Percentiles rank a stretch among this genome's conserved stretches.
phyloP scores from a whole-genome alignment of 2,113 vertebrate genomes.

The Aspiorhynchus laticeps region DNA sequence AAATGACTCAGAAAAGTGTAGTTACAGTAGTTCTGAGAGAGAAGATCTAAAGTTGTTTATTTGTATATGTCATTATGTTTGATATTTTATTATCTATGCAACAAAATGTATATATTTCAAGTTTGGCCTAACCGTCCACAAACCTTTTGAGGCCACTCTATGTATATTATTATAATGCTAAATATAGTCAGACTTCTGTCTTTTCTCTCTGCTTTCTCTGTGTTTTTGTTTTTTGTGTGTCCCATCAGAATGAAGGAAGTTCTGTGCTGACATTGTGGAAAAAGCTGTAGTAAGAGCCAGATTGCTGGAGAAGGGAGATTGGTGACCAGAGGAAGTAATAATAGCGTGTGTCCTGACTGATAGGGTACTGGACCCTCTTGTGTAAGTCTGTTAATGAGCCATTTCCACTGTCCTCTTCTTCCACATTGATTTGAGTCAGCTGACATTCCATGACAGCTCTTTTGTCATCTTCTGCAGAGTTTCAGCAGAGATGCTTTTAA shows the following conservation, averaged over 20 bases:
- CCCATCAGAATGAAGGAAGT: slow-evolving; percentile 71
- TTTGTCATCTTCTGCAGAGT: background rate
- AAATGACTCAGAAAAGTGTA: background rate
- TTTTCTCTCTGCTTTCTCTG: background rate
- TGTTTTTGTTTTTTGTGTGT: background rate
- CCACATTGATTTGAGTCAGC: slow-evolving; percentile 50
- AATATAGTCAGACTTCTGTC: slow-evolving; percentile 55
- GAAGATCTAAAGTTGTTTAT: background rate
- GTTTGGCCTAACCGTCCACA: background rate
- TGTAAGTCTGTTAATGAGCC: slow-evolving; percentile 60
- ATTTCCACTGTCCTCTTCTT: slow-evolving; percentile 58
- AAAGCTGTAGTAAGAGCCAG: slow-evolving; percentile 67
- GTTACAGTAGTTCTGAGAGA: background rate
- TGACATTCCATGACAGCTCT: slow-evolving; percentile 24
- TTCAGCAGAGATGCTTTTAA: background rate
- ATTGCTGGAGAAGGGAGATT: slow-evolving; percentile 64
- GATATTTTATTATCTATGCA: background rate
- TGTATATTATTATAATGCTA: slow-evolving; percentile 23
- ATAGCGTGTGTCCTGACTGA: slow-evolving; percentile 65
- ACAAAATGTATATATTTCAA: background rate
- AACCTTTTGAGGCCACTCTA: background rate
- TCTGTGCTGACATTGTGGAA: slow-evolving; percentile 75
- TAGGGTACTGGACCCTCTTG: slow-evolving; percentile 57
- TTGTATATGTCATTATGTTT: background rate
- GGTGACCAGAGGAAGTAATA: slow-evolving; percentile 73